Evolutionary conservation across 2,888 invertebrate species (phyloP).

Genomic region (Diaprepes abbreviatus): DNA sequence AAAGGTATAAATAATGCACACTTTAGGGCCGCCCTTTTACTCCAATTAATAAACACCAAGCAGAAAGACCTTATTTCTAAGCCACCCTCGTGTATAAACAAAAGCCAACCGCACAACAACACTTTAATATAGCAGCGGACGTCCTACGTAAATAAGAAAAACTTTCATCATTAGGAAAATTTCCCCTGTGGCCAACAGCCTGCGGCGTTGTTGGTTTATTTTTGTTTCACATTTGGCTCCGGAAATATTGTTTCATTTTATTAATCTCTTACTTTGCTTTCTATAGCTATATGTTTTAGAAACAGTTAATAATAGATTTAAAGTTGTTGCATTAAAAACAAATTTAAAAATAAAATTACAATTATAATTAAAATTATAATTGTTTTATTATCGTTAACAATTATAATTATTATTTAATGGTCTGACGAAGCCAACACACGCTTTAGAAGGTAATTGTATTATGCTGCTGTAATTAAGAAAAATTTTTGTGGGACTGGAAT

Average conservation of each 20-base stretch:
- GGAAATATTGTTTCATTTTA: constrained; percentile 21
- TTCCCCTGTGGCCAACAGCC: constrained; percentile 37
- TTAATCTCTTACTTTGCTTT: too few species aligned
- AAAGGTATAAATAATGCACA: neutral
- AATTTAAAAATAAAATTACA: too few species aligned
- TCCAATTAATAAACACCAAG: constrained; percentile 7
- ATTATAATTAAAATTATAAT: too few species aligned
- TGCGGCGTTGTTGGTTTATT: constrained; percentile 24
- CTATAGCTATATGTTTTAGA: too few species aligned
- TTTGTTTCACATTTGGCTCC: constrained; percentile 22
- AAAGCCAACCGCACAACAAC: constrained; percentile 19
- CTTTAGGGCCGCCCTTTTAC: neutral
- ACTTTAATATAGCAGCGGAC: constrained; percentile 19
- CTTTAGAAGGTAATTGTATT: too few species aligned
- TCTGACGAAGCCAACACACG: too few species aligned
- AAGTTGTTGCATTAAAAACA: too few species aligned
- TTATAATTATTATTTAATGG: too few species aligned
- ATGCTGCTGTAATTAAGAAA: too few species aligned
- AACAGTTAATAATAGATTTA: too few species aligned
- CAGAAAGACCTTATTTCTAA: constrained; percentile 12
- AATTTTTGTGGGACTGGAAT: too few species aligned
- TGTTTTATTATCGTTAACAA: too few species aligned
- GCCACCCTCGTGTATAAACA: constrained; percentile 9
- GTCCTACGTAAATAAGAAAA: constrained; percentile 39
- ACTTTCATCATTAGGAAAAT: constrained; percentile 43